Base-by-base conservation (phyloP, 2,888 invertebrate species). In the Lamproptera curius region DNA sequence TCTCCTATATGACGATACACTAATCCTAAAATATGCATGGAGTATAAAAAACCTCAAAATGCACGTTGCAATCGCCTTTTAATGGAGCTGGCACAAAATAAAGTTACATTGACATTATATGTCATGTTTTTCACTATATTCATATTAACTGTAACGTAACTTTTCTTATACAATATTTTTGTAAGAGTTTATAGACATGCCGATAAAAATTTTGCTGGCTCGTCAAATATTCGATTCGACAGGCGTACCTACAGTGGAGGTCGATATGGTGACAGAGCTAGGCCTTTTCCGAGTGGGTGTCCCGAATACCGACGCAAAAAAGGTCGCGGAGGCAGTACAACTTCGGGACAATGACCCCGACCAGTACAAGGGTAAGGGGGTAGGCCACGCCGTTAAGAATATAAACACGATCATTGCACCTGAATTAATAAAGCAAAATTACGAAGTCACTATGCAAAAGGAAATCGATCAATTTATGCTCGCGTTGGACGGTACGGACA, bases 171-270 rank as follows among this genome's bases (percentile, higher is more conserved):
- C n/a, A n/a, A n/a, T n/a, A n/a, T n/a, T n/a, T n/a, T n/a, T n/a
- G n/a, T 20, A 20, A 3, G 4, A 20, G 17, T 26, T 65, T 36
- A 10, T 11, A 35, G 23, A 50, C 52, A 98, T 97, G 97, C 93
- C 97, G 38, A 95, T 98, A 65, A 93, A 94, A 84, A 93, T 94
- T 63, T 91, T 99, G 63, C 91, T 93, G 61, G 98, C 98, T 54
- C 95, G 99, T 72, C 97, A 97, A 89, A 97, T 99, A 82, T 98
- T 95, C 76, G 99, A 99, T 88, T 95, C 97, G 26, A 94, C 97
- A 64, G 99, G 98, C 44, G 95, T 97, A 66, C 99, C 99, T 37
- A 99, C 99, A 8, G 95, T 99, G 42, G 99, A 99, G 89, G 99
- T 99, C 57, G 93, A 93, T 65, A 84, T 93, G 69, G 90, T 92